A percentile compares a stretch with the other conserved stretches of the same genome.
These are phyloP conservation scores for Drosophila kurseongensis DNA, from an alignment of 1,140 invertebrate species.

Conservation along the genomic window DNA sequence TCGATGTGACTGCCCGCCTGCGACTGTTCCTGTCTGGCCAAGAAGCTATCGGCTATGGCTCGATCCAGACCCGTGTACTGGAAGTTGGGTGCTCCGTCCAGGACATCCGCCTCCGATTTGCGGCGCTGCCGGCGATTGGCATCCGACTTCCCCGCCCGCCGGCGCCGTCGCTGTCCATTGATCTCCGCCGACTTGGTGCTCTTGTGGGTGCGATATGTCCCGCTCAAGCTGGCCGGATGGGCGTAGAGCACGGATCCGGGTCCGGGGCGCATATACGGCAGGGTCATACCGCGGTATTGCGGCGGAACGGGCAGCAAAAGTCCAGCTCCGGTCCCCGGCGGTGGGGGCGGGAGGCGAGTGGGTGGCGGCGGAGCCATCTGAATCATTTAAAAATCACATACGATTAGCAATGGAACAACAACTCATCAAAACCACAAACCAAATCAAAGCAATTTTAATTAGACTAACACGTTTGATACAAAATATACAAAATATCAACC, in stretches of 20 bases:
- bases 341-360: slow-evolving; percentile 59
- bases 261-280: slow-evolving; percentile 68
- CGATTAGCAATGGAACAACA: background rate
- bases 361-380: slow-evolving; percentile 59
- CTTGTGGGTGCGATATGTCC: slow-evolving; percentile 75
- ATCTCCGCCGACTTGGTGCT: slow-evolving; percentile 74
- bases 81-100: slow-evolving; percentile 73
- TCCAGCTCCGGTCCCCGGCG: slow-evolving; percentile 34
- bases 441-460: too few relatives aligned
- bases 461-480: too few relatives aligned
- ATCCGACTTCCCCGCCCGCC: slow-evolving; percentile 65
- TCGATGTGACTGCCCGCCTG: slow-evolving; percentile 76
- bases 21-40: slow-evolving; percentile 78
- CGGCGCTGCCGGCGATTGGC: slow-evolving; percentile 77
- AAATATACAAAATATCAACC: too few relatives aligned
- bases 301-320: slow-evolving; percentile 54
- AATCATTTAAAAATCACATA: background rate
- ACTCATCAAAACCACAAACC: too few relatives aligned
- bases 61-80: slow-evolving; percentile 77
- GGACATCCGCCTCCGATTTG: slow-evolving; percentile 76
- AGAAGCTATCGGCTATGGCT: slow-evolving; percentile 78
- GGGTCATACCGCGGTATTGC: slow-evolving; percentile 68
- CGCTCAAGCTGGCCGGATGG: slow-evolving; percentile 59
- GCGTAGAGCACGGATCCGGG: slow-evolving; percentile 64
- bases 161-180: slow-evolving; percentile 65